Percentiles rank a stretch among this genome's conserved stretches.
Conservation (phyloP, 2,888 invertebrate species). For the Ophion ellenae region DNA sequence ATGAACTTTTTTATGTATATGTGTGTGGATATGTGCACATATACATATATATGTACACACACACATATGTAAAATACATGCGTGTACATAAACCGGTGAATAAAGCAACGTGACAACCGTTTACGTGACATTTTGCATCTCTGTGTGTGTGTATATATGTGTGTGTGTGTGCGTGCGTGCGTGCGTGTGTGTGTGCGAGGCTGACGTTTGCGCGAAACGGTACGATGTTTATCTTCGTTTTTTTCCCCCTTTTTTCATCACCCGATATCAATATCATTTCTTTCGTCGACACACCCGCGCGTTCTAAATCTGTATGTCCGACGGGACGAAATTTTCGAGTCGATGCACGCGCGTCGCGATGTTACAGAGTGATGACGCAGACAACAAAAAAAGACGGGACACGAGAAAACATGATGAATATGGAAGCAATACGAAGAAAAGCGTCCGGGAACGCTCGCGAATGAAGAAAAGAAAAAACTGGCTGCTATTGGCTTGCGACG, state of each 20-base stretch:
- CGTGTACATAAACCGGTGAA: constrained; percentile 52
- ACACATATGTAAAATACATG: constrained; percentile 35
- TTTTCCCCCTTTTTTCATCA: constrained; percentile 13
- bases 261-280: constrained; percentile 45
- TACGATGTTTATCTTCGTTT: constrained; percentile 24
- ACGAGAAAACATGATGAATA: not conserved
- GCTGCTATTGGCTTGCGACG: constrained; percentile 30
- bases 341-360: constrained; percentile 30
- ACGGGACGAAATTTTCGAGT: constrained; percentile 12
- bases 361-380: constrained; percentile 33
- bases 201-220: not conserved
- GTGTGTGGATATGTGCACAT: constrained; percentile 10
- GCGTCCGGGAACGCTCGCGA: constrained; percentile 42
- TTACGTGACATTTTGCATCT: constrained; percentile 44
- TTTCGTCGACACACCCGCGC: constrained; percentile 38
- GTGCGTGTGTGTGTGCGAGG: not conserved
- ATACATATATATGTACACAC: constrained; percentile 15
- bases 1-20: constrained; percentile 11
- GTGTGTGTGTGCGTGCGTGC: constrained; percentile 14
- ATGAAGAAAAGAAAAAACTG: constrained; percentile 1
- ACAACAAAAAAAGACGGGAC: constrained; percentile 17
- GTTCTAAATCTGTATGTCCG: constrained; percentile 20
- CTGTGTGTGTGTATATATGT: constrained; percentile 21
- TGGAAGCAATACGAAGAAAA: constrained; percentile 6
- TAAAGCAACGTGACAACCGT: constrained; percentile 59